Base-by-base conservation (phyloP, 2,797 vertebrate species). In the Gadopsis bispinosus region DNA sequence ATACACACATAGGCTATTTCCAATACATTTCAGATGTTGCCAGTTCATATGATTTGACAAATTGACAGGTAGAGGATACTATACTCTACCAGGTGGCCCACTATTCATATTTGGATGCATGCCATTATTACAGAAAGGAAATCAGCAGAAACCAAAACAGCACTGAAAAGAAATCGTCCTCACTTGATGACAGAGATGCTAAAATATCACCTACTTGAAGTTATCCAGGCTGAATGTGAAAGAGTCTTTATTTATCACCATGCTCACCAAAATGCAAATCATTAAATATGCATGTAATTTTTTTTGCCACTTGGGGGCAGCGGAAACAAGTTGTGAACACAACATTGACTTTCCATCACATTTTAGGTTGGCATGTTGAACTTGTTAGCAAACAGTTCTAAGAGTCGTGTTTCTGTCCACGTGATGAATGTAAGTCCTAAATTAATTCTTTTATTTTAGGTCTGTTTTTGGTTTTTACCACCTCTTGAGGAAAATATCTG, bases 261-360 rank as follows among this genome's bases (percentile, higher is more conserved):
- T 3, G 9, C 16, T 39, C 47, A 29, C 51, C 47, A 41, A 65
- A 78, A 76, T 83, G 75, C 22, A 72, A 33, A 14, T n/a, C 6
- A 80, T 83, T 48, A 59, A 29, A 37, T 51, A 4, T 43, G n/a
- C 7, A 7, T 26, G 26, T 26, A 26, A 26, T 26, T 26, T 19
- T 50, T 67, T 50, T 6, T 8, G 33, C 68, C 87, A 85, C 61
- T 58, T 29, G 69, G 19, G 53, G 39, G 73, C 65, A 69, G 73
- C 72, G 75, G 47, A 75, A 73, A 74, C 74, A 19, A 29, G 16
- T 17, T 37, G 9, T 4, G 33, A 37, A 61, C n/a, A 54, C 39
- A 68, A 0, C 37, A 17, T 13, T 22, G 47, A 45, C 19, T 35
- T 19, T 26, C 2, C 26, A 16, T 60, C 35, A 31, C 60, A 7